Percentiles rank a stretch among this genome's conserved stretches.
Evolutionary conservation across 2,888 invertebrate genomes (phyloP).

Genomic region (Drosophila dives): DNA sequence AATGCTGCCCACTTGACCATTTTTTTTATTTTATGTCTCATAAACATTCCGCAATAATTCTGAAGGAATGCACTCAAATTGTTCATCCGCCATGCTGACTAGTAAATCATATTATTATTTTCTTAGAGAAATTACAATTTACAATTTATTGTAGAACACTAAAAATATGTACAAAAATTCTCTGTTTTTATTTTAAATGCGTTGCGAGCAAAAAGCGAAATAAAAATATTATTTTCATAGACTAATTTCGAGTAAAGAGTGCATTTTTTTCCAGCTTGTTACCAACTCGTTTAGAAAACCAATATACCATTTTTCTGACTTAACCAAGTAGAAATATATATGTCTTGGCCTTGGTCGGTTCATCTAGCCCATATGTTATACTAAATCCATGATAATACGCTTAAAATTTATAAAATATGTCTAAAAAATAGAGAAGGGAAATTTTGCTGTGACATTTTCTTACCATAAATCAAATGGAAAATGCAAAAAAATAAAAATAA

Average conservation of each 20-base stretch:
- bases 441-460: constrained; percentile 23
- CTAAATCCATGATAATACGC: constrained; percentile 48
- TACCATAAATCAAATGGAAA: constrained; percentile 50
- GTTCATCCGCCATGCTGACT: not conserved
- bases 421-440: constrained; percentile 4
- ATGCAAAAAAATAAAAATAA: constrained; percentile 22
- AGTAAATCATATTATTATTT: not conserved
- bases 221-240: not conserved
- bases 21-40: not conserved
- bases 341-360: not conserved
- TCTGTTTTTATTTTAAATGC: too few species aligned
- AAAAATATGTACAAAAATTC: not conserved
- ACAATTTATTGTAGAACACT: not conserved
- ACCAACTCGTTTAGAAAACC: not conserved
- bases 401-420: constrained; percentile 31
- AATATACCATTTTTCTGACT: not conserved
- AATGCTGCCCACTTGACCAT: constrained; percentile 3
- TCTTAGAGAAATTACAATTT: not conserved
- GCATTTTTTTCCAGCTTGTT: not conserved
- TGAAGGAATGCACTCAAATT: not conserved
- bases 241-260: not conserved
- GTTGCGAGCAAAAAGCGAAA: not conserved
- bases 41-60: not conserved
- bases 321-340: constrained; percentile 5
- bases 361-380: constrained; percentile 22